A percentile compares a stretch with the other conserved stretches of the same genome.
phyloP scores from a whole-genome alignment of 2,113 vertebrate species.

The Scortum barcoo region DNA sequence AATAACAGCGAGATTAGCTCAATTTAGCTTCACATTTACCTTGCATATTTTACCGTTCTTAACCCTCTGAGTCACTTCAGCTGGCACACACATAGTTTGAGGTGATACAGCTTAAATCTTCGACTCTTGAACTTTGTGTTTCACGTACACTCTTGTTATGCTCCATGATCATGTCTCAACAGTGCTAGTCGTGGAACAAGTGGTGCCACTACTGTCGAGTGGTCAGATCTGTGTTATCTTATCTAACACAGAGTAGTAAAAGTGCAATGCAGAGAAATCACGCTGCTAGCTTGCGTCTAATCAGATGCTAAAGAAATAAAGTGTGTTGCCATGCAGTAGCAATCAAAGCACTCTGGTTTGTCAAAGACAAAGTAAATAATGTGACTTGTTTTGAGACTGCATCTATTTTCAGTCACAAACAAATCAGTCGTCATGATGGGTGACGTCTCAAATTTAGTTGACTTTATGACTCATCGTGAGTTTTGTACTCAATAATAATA shows the following conservation, averaged over 20 bases:
- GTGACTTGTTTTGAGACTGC: not conserved
- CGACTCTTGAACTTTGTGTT: slow-evolving; percentile 16
- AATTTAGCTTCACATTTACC: not conserved
- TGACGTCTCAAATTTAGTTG: not conserved
- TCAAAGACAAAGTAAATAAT: not conserved
- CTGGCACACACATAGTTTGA: not conserved
- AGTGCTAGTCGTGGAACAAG: slow-evolving; percentile 11
- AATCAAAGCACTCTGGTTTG: no score
- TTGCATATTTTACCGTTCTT: not conserved
- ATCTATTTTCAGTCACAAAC: not conserved
- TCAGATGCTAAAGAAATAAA: not conserved
- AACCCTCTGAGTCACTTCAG: not conserved
- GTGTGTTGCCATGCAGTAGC: not conserved
- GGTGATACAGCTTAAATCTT: not conserved
- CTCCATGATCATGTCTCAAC: slow-evolving; percentile 10
- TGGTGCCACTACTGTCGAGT: slow-evolving; percentile 25
- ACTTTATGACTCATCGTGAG: not conserved
- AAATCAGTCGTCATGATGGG: not conserved
- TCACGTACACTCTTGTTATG: slow-evolving; percentile 1
- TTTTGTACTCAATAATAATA: not conserved
- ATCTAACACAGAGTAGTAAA: not conserved
- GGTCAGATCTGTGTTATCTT: not conserved
- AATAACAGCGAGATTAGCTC: not conserved
- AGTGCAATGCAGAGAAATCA: not conserved
- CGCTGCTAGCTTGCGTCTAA: not conserved